Evolutionary conservation across 2,888 invertebrate species (phyloP), one percentile per base, ranked within the genome.

Genomic region (Notodonta ziczac): DNA sequence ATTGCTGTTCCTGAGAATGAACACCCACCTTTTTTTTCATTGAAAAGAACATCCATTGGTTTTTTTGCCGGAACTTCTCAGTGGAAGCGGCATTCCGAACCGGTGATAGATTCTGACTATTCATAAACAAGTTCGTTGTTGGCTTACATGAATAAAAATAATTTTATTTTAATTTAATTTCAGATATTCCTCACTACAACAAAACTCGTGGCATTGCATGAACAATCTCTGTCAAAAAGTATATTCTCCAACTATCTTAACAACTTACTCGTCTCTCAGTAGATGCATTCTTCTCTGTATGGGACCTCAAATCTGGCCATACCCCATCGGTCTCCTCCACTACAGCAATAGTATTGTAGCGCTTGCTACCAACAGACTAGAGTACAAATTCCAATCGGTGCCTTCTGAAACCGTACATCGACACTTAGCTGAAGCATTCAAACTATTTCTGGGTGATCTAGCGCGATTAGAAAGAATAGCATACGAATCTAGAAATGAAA

Each of bases 251-350:
- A 67, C 71, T 0, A 63, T 69, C 0, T 65, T 63, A 2, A 66
- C 62, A 12, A 40, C 73, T 1, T 84, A 77, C 57, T 50, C 62
- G 0, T 96, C 96, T 0, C 88, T 96, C 63, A 94, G 95, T 59
- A 95, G 96, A 51, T 97, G 97, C 82, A 95, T 95, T 58, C 95
- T 97, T 82, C 88, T 96, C 4, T 97, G 97, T 81, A 96, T 95
- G 59, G 94, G 95, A 14, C 94, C 94, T 5, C 96, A 96, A 69
- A 86, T 97, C 0, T 97, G 97, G 97, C 97, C 97, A 0, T 94
- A 95, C 75, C 97, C 97, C 1, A 96, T 96, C n/a, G 96, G 96
- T 0, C 94, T 94, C 59, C 94, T 95, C 0, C 85, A 92, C 42
- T 94, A 95, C 39, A 96, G 95, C 63, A 94, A 94, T 32, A 94